A percentile compares a stretch with the other conserved stretches of the same genome.
phyloP scores from a whole-genome alignment of 2,113 vertebrate species.

The Barnardius zonarius region DNA sequence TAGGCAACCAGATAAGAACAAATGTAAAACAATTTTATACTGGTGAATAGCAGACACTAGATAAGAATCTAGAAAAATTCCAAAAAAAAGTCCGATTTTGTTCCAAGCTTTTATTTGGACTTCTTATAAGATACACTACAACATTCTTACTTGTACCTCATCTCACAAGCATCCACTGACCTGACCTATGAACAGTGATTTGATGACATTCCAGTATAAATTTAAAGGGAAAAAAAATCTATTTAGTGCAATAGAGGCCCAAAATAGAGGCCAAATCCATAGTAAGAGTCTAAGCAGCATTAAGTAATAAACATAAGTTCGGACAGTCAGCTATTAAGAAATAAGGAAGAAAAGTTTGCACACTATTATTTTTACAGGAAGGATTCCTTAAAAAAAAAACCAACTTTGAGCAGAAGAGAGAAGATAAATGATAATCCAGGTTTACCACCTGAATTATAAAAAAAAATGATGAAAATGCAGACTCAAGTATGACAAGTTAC shows the following conservation, averaged over 20 bases:
- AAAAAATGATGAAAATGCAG: background rate
- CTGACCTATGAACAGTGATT: background rate
- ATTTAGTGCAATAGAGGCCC: background rate
- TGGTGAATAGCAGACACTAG: background rate
- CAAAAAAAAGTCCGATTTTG: background rate
- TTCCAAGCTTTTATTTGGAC: background rate
- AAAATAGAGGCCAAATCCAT: background rate
- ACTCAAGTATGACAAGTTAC: background rate
- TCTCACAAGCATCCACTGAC: background rate
- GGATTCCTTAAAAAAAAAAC: background rate
- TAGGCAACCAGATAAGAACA: background rate
- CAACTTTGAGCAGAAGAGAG: background rate
- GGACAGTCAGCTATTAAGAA: background rate
- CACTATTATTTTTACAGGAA: background rate
- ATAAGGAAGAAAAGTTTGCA: background rate
- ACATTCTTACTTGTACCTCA: background rate
- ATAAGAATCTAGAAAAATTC: background rate
- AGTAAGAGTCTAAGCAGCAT: background rate
- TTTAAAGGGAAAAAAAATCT: background rate
- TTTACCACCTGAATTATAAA: background rate
- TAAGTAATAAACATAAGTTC: background rate
- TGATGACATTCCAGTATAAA: background rate
- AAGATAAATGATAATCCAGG: background rate
- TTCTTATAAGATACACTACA: background rate
- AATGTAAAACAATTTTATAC: background rate